Evolutionary conservation across 2,797 vertebrate species (phyloP).

Genomic region (Naso thynnoides): DNA sequence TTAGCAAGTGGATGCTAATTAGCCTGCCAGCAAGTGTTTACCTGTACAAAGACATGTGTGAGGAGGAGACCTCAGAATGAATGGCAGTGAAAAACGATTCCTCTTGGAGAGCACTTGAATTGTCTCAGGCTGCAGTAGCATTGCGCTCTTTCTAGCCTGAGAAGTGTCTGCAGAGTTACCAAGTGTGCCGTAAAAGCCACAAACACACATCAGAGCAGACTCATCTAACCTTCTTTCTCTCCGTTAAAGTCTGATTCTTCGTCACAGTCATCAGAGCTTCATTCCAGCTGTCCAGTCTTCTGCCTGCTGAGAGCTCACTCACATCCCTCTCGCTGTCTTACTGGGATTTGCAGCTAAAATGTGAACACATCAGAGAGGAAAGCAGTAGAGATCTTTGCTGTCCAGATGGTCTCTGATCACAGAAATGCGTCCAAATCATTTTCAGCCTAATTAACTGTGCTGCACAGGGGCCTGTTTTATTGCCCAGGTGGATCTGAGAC

Average conservation of each 20-base stretch:
- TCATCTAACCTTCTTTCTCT: not conserved
- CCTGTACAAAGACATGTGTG: not conserved
- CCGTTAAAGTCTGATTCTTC: not conserved
- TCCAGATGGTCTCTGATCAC: not conserved
- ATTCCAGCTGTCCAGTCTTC: not conserved
- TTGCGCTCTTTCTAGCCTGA: not conserved
- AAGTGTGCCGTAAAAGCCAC: not conserved
- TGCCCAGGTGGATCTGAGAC: not conserved
- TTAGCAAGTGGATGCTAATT: not conserved
- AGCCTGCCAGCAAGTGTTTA: not conserved
- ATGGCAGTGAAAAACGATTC: conserved; percentile 55
- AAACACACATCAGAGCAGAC: not conserved
- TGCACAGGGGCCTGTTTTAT: not conserved
- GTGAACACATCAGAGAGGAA: no score
- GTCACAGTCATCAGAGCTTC: conserved; percentile 1
- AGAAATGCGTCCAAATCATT: not conserved
- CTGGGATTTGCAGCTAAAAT: not conserved
- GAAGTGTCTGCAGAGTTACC: not conserved
- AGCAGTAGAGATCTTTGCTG: not conserved
- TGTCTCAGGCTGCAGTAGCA: not conserved
- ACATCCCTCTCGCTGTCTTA: no score
- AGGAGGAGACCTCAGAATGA: conserved; percentile 25
- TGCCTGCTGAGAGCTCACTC: not conserved
- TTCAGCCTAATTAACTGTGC: not conserved
- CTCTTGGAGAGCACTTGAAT: conserved; percentile 38